Conservation (phyloP, 2,888 invertebrate species). For the Cerastoderma edule region DNA sequence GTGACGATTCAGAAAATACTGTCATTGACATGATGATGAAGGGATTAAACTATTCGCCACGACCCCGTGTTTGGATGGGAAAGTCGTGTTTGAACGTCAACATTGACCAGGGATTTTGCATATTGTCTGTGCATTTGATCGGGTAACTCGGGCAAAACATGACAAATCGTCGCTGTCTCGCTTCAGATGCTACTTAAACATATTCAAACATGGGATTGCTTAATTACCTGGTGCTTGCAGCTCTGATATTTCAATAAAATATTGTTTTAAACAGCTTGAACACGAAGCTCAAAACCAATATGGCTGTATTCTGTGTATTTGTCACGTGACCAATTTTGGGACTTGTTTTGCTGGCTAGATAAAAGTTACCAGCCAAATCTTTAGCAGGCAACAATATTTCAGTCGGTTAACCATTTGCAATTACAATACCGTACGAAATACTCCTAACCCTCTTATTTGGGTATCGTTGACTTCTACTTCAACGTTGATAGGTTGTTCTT, state of each 20-base stretch:
- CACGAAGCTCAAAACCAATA: conserved; percentile 80
- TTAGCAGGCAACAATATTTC: not conserved
- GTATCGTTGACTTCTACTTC: too few relatives aligned
- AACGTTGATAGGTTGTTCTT: too few relatives aligned
- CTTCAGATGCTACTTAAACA: not conserved
- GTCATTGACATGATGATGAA: too few relatives aligned
- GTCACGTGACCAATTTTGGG: conserved; percentile 73
- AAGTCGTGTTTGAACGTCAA: too few relatives aligned
- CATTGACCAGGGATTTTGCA: not conserved
- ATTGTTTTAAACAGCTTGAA: conserved; percentile 57
- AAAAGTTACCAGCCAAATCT: conserved; percentile 9
- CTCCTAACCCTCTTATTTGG: too few relatives aligned
- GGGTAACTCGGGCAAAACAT: not conserved
- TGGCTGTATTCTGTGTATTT: conserved; percentile 79
- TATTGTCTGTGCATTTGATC: not conserved
- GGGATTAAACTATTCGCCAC: too few relatives aligned
- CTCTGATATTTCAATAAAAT: conserved; percentile 23
- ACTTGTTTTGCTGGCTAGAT: conserved; percentile 17
- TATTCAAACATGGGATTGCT: not conserved
- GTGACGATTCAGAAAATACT: too few relatives aligned
- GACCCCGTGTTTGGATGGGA: too few relatives aligned
- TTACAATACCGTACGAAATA: too few relatives aligned
- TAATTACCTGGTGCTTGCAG: conserved; percentile 22
- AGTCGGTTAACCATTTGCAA: too few relatives aligned
- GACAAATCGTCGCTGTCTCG: not conserved